These are phyloP conservation scores for Gambusia affinis DNA, from an alignment of 2,113 vertebrate genomes.

Conservation along the genomic window DNA sequence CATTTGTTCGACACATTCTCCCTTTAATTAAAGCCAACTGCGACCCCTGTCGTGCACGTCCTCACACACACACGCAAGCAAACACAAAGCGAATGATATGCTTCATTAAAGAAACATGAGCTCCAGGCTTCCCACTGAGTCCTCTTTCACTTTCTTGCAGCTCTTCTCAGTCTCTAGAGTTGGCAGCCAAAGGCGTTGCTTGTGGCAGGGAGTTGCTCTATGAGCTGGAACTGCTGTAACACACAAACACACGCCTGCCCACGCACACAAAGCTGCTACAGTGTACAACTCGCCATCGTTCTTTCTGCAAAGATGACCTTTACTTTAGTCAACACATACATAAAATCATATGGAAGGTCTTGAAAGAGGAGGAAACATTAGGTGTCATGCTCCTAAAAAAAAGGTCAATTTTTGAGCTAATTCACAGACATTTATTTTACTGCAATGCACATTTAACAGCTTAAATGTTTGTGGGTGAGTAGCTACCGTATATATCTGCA, in stretches of 20 bases:
- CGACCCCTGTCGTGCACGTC: conserved; percentile 17
- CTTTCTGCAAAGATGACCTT: conserved; percentile 61
- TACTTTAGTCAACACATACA: conserved; percentile 40
- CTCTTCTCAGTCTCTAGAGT: conserved; percentile 26
- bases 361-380: conserved; percentile 4
- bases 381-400: background rate
- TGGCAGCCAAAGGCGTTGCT: conserved; percentile 34
- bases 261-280: conserved; percentile 38
- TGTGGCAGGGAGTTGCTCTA: background rate
- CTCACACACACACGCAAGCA: conserved; percentile 6
- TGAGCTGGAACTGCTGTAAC: conserved; percentile 23
- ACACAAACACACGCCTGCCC: conserved; percentile 27
- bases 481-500: background rate
- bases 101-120: conserved; percentile 64
- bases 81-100: conserved; percentile 7
- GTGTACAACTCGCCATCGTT: conserved; percentile 35
- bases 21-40: conserved; percentile 52
- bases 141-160: conserved; percentile 15
- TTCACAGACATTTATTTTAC: too few species aligned
- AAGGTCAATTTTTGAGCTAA: background rate
- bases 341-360: conserved; percentile 26
- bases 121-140: conserved; percentile 6
- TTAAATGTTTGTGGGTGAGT: background rate
- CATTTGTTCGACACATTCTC: conserved; percentile 56
- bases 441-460: background rate